Percentiles rank a stretch among this genome's conserved stretches.
Conservation (phyloP, 1,140 invertebrate genomes). For the Sarcophaga bullata region DNA sequence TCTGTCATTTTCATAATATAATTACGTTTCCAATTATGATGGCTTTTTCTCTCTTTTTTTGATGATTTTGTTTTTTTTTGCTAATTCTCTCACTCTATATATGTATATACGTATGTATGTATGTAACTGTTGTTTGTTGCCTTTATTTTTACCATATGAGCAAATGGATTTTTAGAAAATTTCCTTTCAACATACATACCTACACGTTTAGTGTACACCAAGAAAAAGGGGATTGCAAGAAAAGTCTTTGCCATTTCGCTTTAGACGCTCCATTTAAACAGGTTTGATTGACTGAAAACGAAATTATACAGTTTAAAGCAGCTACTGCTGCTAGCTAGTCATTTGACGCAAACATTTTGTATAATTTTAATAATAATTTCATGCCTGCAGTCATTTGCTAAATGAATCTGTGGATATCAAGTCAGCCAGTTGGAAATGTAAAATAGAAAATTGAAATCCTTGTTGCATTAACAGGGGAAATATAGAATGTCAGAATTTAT, state of each 20-base stretch:
- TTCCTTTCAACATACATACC: neutral
- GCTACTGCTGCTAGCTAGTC: neutral
- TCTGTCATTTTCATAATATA: constrained; percentile 36
- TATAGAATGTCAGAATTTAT: too few species aligned
- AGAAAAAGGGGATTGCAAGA: neutral
- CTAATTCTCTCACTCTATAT: neutral
- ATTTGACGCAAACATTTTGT: neutral
- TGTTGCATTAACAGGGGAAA: too few species aligned
- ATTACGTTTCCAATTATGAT: constrained; percentile 39
- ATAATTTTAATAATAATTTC: neutral
- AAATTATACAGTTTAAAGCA: neutral
- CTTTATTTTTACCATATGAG: neutral
- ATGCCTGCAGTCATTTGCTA: neutral
- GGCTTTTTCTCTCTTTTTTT: too few species aligned
- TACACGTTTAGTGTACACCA: too few species aligned
- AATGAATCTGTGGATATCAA: neutral
- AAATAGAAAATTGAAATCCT: too few species aligned
- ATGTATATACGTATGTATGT: neutral
- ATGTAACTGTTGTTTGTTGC: neutral
- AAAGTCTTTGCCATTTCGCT: neutral
- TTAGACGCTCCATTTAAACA: neutral
- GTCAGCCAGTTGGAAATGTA: too few species aligned
- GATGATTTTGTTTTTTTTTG: neutral
- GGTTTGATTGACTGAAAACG: neutral
- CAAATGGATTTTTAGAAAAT: neutral